Evolutionary conservation across 2,797 vertebrate species (phyloP).

Genomic region (Pelodytes ibericus): DNA sequence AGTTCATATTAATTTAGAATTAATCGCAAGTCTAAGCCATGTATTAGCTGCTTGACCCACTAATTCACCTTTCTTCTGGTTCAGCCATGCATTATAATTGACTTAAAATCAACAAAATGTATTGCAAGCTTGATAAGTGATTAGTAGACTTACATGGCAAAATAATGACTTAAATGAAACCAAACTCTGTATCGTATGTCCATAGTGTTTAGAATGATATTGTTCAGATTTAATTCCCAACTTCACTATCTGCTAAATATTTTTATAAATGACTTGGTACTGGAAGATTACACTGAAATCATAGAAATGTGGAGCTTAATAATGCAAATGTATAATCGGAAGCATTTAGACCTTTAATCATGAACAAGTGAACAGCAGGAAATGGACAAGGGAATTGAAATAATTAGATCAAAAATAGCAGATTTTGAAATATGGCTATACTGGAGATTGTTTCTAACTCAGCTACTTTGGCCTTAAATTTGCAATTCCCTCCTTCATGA

Average conservation of each 20-base stretch:
- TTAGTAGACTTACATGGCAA: conserved; percentile 47
- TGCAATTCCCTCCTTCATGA: too few species aligned
- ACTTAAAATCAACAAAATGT: conserved; percentile 61
- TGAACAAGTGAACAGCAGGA: too few species aligned
- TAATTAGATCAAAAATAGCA: too few species aligned
- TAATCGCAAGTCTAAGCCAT: conserved; percentile 61
- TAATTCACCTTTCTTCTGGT: conserved; percentile 61
- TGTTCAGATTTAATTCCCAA: conserved; percentile 32
- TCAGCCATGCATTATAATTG: conserved; percentile 62
- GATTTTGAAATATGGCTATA: too few species aligned
- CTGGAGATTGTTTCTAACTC: too few species aligned
- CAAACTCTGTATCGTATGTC: conserved; percentile 25
- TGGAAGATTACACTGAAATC: background rate
- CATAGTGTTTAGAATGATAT: conserved; percentile 21
- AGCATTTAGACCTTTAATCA: too few species aligned
- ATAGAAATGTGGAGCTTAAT: too few species aligned
- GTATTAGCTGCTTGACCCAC: conserved; percentile 53
- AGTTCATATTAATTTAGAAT: conserved; percentile 58
- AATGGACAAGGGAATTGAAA: too few species aligned
- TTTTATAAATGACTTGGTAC: conserved; percentile 17
- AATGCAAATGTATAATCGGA: too few species aligned
- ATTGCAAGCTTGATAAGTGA: conserved; percentile 47
- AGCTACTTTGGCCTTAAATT: too few species aligned
- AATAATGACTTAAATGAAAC: conserved; percentile 43
- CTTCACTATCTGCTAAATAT: conserved; percentile 14